A percentile compares a stretch with the other conserved stretches of the same genome.
phyloP scores from a whole-genome alignment of 92 coral and sea anemone genomes.

The Micromussa lordhowensis region DNA sequence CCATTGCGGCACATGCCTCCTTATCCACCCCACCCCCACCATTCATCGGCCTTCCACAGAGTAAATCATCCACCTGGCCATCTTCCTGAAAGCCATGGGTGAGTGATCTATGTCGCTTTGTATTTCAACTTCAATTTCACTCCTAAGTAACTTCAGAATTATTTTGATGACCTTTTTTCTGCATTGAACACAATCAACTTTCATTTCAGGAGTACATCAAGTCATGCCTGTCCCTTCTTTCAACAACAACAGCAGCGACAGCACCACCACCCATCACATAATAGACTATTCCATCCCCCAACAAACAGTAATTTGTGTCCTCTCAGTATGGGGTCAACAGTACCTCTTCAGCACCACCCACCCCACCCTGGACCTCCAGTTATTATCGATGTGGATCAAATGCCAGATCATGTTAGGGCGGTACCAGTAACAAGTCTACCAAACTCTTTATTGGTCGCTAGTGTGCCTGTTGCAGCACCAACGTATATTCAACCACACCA shows the following conservation, averaged over 20 bases:
- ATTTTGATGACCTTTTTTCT: background rate
- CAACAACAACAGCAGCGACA: conserved; percentile 71
- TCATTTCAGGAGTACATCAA: conserved; percentile 37
- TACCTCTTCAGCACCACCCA: conserved; percentile 81
- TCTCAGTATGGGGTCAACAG: conserved; percentile 70
- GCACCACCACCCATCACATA: conserved; percentile 62
- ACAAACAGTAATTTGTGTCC: conserved; percentile 38
- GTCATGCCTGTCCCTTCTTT: conserved; percentile 80
- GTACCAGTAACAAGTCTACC: conserved; percentile 89
- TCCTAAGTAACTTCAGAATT: too few relatives aligned
- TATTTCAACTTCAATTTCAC: too few relatives aligned
- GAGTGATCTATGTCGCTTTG: background rate
- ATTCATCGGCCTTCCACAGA: conserved; percentile 91
- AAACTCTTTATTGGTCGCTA: conserved; percentile 75
- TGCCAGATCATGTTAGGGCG: conserved; percentile 83
- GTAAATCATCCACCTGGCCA: conserved; percentile 74
- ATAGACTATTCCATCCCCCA: conserved; percentile 31
- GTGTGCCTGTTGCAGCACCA: conserved; percentile 90
- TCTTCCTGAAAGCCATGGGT: conserved; percentile 85
- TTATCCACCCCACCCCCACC: conserved; percentile 68
- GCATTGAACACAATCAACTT: background rate
- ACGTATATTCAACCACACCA: conserved; percentile 88
- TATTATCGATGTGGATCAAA: conserved; percentile 78
- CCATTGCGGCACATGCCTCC: conserved; percentile 89
- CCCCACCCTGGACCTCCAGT: conserved; percentile 78